Evolutionary conservation across 1,140 invertebrate genomes (phyloP).

Genomic region (Tribolium castaneum): DNA sequence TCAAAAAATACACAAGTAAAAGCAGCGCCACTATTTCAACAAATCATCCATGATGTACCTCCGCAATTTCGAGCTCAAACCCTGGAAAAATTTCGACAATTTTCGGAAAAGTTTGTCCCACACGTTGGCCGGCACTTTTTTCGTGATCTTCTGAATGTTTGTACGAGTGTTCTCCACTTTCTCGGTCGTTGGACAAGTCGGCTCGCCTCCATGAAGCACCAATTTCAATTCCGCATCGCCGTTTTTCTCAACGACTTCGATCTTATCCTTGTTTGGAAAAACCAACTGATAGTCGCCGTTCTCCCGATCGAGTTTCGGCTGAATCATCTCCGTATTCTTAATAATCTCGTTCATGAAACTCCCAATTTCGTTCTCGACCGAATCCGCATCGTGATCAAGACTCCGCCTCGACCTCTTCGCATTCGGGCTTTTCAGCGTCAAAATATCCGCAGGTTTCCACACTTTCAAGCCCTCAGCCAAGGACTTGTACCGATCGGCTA

Average conservation of each 20-base stretch:
- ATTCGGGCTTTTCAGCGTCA: constrained; percentile 25
- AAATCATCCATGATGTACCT: constrained; percentile 33
- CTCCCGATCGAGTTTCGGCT: constrained; percentile 25
- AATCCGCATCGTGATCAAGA: constrained; percentile 22
- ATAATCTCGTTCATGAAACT: constrained; percentile 24
- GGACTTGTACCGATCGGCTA: constrained; percentile 32
- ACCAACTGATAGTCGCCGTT: constrained; percentile 31
- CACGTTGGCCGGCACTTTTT: not conserved
- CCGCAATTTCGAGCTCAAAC: constrained; percentile 6
- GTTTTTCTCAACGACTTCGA: constrained; percentile 30
- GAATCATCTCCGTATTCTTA: constrained; percentile 20
- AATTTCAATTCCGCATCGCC: constrained; percentile 36
- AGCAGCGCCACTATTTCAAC: not conserved
- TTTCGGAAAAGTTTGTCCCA: constrained; percentile 18
- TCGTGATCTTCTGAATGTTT: constrained; percentile 35
- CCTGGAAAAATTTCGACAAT: constrained; percentile 6
- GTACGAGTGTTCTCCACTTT: not conserved
- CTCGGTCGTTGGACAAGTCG: not conserved
- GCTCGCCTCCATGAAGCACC: not conserved
- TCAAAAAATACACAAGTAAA: not conserved
- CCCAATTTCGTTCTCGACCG: constrained; percentile 50
- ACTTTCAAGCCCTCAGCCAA: constrained; percentile 33
- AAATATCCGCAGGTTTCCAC: constrained; percentile 50
- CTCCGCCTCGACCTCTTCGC: constrained; percentile 12
- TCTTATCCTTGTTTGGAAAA: constrained; percentile 44